phyloP scores from a whole-genome alignment of 2,888 invertebrate genomes.

The Alloscopus bannaensis region DNA sequence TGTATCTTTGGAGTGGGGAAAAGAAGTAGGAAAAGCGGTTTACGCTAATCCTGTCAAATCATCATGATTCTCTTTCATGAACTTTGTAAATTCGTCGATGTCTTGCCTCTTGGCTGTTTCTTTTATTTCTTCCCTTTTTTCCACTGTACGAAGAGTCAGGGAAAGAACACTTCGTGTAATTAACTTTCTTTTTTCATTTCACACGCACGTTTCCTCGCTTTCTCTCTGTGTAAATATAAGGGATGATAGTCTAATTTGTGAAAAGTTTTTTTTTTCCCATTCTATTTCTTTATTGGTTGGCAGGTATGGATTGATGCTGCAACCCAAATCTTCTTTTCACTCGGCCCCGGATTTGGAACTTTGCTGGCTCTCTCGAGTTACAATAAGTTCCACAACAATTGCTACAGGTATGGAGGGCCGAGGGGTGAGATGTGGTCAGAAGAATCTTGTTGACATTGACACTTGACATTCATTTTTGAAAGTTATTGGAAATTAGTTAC shows the following conservation, averaged over 20 bases:
- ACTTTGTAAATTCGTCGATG: neutral
- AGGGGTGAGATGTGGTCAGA: neutral
- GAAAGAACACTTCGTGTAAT: too few species aligned
- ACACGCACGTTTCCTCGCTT: too few species aligned
- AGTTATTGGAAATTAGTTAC: neutral
- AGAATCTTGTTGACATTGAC: neutral
- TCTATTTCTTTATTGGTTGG: neutral
- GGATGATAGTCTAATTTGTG: neutral
- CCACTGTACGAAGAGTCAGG: too few species aligned
- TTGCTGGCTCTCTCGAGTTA: slow-evolving; percentile 92
- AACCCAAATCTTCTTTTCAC: slow-evolving; percentile 94
- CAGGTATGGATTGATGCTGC: slow-evolving; percentile 96
- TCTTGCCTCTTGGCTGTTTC: too few species aligned
- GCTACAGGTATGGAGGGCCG: slow-evolving; percentile 77
- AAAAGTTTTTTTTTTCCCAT: neutral
- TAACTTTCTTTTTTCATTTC: too few species aligned
- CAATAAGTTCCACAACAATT: slow-evolving; percentile 94
- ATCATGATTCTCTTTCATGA: neutral
- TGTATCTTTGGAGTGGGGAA: too few species aligned
- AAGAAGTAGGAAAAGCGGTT: too few species aligned
- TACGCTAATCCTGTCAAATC: slow-evolving; percentile 15
- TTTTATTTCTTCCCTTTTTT: too few species aligned
- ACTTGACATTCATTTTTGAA: neutral
- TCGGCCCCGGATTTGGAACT: slow-evolving; percentile 95
- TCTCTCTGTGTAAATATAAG: neutral